These are phyloP conservation scores for Oophaga pumilio DNA, from an alignment of 2,113 vertebrate genomes.

Conservation along the genomic window DNA sequence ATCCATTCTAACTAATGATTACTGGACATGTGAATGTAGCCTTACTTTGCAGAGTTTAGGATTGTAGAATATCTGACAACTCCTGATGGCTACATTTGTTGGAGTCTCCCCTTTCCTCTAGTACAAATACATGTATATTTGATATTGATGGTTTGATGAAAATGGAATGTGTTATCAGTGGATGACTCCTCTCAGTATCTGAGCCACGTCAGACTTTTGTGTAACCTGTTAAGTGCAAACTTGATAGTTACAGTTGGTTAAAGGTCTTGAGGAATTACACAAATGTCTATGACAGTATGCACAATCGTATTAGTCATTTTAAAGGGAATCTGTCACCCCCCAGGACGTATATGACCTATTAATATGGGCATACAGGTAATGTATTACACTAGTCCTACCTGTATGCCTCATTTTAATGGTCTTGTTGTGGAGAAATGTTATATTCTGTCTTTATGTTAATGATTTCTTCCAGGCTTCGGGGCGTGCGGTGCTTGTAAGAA, in stretches of 20 bases:
- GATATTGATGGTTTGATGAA: background rate
- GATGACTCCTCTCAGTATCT: slow-evolving; percentile 1
- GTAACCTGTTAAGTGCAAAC: background rate
- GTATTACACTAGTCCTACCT: no score
- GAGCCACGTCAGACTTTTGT: background rate
- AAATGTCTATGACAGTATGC: background rate
- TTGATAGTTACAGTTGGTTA: slow-evolving; percentile 1
- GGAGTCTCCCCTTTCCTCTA: background rate
- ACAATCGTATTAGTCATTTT: background rate
- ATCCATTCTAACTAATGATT: no score
- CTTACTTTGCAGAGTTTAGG: background rate
- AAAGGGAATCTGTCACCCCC: background rate
- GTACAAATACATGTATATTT: background rate
- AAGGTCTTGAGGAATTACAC: slow-evolving; percentile 8
- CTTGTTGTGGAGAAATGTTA: no score
- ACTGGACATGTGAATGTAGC: no score
- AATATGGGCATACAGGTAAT: no score
- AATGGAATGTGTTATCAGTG: background rate
- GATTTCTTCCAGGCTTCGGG: no score
- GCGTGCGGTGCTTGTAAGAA: no score
- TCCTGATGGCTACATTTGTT: background rate
- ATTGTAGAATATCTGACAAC: background rate
- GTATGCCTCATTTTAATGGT: no score
- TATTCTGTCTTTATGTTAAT: no score
- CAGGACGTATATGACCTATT: no score